phyloP scores from a whole-genome alignment of 2,888 invertebrate species.

The Nomada fabriciana region DNA sequence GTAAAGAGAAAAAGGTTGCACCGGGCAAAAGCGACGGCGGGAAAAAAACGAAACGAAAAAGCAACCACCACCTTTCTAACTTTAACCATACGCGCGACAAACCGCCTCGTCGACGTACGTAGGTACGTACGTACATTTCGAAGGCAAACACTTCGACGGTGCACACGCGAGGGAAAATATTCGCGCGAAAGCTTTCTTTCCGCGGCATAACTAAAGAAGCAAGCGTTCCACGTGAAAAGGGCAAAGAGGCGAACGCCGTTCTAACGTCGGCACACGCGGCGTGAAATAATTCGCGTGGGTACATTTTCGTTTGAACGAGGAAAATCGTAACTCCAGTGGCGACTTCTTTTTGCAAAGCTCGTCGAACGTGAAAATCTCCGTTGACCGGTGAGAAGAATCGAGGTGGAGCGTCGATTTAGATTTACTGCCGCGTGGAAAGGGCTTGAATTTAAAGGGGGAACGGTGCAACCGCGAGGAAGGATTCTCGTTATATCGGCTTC shows the following conservation, averaged over 20 bases:
- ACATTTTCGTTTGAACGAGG: conserved; percentile 9
- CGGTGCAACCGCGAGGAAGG: neutral
- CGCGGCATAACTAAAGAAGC: neutral
- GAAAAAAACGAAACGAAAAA: neutral
- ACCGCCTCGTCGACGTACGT: too few relatives aligned
- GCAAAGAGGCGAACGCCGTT: neutral
- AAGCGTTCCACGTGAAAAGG: too few relatives aligned
- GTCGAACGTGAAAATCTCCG: conserved; percentile 20
- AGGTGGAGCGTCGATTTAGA: conserved; percentile 24
- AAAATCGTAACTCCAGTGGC: conserved; percentile 13
- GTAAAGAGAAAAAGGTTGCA: neutral
- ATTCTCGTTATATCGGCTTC: conserved; percentile 29
- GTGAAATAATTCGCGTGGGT: conserved; percentile 27
- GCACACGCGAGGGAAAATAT: neutral
- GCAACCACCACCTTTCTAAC: neutral
- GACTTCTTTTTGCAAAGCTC: neutral
- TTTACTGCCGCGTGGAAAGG: conserved; percentile 4
- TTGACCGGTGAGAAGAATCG: conserved; percentile 45
- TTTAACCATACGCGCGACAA: neutral
- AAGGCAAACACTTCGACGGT: neutral
- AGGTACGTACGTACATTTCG: neutral
- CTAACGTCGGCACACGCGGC: neutral
- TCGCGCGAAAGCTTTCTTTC: neutral
- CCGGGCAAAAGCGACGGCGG: neutral
- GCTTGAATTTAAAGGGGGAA: conserved; percentile 1